These are phyloP conservation scores for Pangasius macronema DNA, from an alignment of 2,797 vertebrate genomes.

Conservation along the genomic window DNA sequence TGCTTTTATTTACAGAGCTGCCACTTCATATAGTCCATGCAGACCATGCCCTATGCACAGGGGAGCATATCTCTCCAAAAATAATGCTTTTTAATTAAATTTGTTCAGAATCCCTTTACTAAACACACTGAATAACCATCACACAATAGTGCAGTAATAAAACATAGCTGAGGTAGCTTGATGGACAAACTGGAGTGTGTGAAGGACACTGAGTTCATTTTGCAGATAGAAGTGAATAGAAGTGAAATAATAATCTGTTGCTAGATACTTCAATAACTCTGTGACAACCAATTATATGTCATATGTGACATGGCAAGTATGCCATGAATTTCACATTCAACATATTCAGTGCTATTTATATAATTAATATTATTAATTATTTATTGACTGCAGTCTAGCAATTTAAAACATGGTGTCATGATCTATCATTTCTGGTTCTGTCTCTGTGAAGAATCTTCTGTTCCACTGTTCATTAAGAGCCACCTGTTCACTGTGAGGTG, in stretches of 20 bases:
- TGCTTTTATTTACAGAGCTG: neutral
- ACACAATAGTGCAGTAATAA: neutral
- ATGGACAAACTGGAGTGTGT: neutral
- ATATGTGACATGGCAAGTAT: neutral
- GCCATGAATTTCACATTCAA: neutral
- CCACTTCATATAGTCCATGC: neutral
- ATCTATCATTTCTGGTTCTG: neutral
- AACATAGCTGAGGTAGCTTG: neutral
- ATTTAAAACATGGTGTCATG: neutral
- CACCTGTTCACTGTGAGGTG: slow-evolving; percentile 31
- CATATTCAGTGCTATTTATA: too few relatives aligned
- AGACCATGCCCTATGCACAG: too few relatives aligned
- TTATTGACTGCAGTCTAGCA: neutral
- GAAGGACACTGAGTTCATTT: neutral
- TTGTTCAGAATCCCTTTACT: neutral
- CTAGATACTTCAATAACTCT: neutral
- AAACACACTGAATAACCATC: neutral
- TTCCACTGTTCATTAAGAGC: slow-evolving; percentile 9
- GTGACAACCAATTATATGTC: neutral
- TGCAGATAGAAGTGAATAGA: neutral
- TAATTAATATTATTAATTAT: neutral
- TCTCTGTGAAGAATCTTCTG: neutral
- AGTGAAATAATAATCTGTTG: neutral
- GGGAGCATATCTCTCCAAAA: neutral
- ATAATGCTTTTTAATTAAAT: too few relatives aligned